Base-by-base conservation (phyloP, 1,140 invertebrate species). In the Sinonovacula constricta region DNA sequence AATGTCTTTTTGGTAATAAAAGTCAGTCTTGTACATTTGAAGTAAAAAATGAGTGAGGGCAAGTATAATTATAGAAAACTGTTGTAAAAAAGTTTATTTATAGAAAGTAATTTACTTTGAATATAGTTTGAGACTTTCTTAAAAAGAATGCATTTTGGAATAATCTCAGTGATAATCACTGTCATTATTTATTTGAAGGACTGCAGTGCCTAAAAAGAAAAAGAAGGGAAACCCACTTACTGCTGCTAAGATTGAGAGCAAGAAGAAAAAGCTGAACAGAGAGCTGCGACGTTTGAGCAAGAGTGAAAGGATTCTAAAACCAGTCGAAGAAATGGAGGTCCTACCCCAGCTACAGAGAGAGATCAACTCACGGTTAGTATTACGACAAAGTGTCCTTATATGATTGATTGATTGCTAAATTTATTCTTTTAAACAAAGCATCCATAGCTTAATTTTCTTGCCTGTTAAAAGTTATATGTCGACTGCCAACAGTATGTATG, bases 321-420 rank as follows among this genome's bases (percentile, higher is more conserved):
- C 75, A 10, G 63, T 78, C n/a, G 75, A 78, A 22, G 75, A 78
- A 22, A 28, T 45, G 15, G 75, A 78, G 26, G 39, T 53, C 14
- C 30, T 54, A 26, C 36, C 53, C 7, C n/a, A 53, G 15, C 45
- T 76, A 22, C 34, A 30, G 24, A 66, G 33, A 28, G 72, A 76
- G 10, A 33, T 76, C 2, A 24, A 22, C 15, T 62, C 62, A 51
- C 49, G 72, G 72, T 76, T 49, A 30, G 26, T 66, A 30, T 49
- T 24, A 36, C n/a, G n/a, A n/a, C n/a, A n/a, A n/a, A n/a, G n/a
- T n/a, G n/a, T n/a, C n/a, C n/a, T n/a, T n/a, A n/a, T n/a, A n/a
- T n/a, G n/a, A n/a, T n/a, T n/a, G n/a, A n/a, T n/a, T n/a, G n/a
- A n/a, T n/a, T n/a, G n/a, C n/a, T n/a, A n/a, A n/a, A n/a, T n/a